Evolutionary conservation across 1,140 invertebrate species (phyloP).

Genomic region (Megalopta genalis): DNA sequence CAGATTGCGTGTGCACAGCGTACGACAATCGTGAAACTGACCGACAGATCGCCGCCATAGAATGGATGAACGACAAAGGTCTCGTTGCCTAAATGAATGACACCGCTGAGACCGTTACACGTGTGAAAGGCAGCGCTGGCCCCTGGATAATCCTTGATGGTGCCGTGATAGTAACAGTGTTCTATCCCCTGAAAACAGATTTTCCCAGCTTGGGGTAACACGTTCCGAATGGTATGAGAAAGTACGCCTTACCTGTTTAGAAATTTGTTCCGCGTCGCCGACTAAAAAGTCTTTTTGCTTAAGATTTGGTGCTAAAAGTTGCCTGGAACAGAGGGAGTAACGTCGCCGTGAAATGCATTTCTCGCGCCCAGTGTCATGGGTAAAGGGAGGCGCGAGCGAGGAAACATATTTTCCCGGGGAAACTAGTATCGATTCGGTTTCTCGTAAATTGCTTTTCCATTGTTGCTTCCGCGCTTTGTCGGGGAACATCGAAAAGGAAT

Average conservation of each 20-base stretch:
- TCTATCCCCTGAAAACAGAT: constrained; percentile 92
- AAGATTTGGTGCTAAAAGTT: constrained; percentile 90
- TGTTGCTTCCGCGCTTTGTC: not conserved
- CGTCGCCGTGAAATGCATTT: not conserved
- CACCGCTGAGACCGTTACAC: constrained; percentile 97
- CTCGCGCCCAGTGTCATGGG: not conserved
- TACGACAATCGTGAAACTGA: constrained; percentile 83
- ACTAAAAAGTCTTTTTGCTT: constrained; percentile 89
- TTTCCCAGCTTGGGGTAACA: not conserved
- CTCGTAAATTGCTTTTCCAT: constrained; percentile 12
- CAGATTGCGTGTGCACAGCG: not conserved
- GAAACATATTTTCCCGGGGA: not conserved
- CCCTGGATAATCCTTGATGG: constrained; percentile 96
- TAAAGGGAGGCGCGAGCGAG: not conserved
- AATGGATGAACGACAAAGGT: constrained; percentile 98
- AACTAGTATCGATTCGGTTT: constrained; percentile 5
- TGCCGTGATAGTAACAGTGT: constrained; percentile 97
- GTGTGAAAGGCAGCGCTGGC: constrained; percentile 98
- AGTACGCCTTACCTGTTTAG: constrained; percentile 82
- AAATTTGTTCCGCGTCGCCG: constrained; percentile 85
- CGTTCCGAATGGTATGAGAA: too few relatives aligned
- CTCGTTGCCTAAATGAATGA: constrained; percentile 97
- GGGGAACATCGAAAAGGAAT: not conserved
- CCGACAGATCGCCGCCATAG: constrained; percentile 96
- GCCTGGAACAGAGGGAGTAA: constrained; percentile 81